phyloP scores from a whole-genome alignment of 2,113 vertebrate genomes.

The Oriolus oriolus region DNA sequence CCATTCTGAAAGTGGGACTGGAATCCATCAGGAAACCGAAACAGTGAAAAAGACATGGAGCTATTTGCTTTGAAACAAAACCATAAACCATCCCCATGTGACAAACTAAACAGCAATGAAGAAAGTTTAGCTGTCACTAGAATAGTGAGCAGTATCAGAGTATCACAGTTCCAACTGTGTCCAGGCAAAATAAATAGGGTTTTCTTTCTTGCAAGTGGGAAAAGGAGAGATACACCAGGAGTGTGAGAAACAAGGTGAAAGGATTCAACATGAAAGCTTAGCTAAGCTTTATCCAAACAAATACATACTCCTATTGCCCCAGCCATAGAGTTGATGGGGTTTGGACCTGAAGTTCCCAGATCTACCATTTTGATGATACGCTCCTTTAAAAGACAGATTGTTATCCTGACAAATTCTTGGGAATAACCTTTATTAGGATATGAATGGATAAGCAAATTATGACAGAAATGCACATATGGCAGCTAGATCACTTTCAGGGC shows the following conservation, averaged over 20 bases:
- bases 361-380: neutral
- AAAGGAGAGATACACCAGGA: neutral
- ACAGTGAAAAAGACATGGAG: neutral
- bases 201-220: neutral
- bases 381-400: neutral
- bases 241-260: neutral
- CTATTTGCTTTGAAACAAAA: neutral
- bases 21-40: neutral
- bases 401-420: neutral
- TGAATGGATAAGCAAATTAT: neutral
- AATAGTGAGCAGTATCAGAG: neutral
- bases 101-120: neutral
- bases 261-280: neutral
- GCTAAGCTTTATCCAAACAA: neutral
- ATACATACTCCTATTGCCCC: fast-evolving
- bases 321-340: neutral
- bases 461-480: neutral
- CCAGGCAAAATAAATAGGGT: neutral
- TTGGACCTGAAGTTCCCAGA: neutral
- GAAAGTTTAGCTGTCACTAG: neutral
- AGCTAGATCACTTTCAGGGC: neutral
- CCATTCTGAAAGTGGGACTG: neutral
- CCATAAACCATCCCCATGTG: neutral
- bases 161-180: neutral
- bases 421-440: neutral